phyloP scores from a whole-genome alignment of 2,113 vertebrate genomes.

The Sylvia atricapilla region DNA sequence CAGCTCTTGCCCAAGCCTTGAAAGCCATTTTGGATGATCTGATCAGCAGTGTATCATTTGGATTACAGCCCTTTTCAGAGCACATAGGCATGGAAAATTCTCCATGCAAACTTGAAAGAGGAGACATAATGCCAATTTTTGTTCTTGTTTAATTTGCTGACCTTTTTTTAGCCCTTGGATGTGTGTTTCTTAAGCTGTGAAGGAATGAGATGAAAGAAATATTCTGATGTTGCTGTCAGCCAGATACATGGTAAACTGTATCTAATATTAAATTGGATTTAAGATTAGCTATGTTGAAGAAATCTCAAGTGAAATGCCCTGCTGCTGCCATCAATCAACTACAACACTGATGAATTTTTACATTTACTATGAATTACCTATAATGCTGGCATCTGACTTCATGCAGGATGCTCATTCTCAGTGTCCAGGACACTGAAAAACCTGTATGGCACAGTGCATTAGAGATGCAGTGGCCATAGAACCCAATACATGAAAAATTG shows the following conservation, averaged over 20 bases:
- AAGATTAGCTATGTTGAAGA: conserved; percentile 8
- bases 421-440: background rate
- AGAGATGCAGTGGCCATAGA: background rate
- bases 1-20: background rate
- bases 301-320: conserved; percentile 7
- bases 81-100: background rate
- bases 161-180: background rate
- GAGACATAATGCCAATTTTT: conserved; percentile 4
- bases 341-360: background rate
- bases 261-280: conserved; percentile 18
- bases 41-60: background rate
- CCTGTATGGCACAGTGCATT: background rate
- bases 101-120: conserved; percentile 27
- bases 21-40: background rate
- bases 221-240: conserved; percentile 11
- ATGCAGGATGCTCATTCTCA: background rate
- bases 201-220: conserved; percentile 28
- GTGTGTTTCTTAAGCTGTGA: background rate
- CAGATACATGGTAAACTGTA: background rate
- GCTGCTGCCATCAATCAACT: background rate
- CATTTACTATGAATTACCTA: background rate
- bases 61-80: conserved; percentile 32
- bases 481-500: background rate
- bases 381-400: background rate
- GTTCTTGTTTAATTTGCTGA: conserved; percentile 44